Percentiles rank a stretch among this genome's conserved stretches.
phyloP scores from a whole-genome alignment of 2,113 vertebrate genomes.

The Phylloscopus trochiloides region DNA sequence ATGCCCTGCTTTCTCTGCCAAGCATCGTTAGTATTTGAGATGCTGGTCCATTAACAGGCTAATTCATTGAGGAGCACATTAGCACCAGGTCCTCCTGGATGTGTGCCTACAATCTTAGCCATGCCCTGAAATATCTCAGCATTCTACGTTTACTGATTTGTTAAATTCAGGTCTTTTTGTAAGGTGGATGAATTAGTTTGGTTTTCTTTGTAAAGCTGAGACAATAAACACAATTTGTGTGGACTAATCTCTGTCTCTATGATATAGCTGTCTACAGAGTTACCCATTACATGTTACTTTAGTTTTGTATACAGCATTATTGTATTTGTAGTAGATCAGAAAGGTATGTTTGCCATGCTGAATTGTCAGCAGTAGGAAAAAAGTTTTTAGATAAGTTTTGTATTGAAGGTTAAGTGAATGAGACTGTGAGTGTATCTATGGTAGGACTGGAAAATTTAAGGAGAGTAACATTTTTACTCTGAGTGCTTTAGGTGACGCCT shows the following conservation, averaged over 20 bases:
- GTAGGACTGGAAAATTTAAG: background rate
- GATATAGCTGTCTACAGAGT: background rate
- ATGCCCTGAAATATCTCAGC: background rate
- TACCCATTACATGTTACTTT: background rate
- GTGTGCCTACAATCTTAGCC: background rate
- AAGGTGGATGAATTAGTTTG: background rate
- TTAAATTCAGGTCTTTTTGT: background rate
- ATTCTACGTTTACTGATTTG: rapidly evolving
- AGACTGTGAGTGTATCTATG: background rate
- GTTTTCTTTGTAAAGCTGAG: background rate
- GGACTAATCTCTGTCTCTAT: rapidly evolving
- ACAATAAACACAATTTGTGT: background rate
- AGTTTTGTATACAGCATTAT: background rate
- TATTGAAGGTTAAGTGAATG: background rate
- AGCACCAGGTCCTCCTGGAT: background rate
- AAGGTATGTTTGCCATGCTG: background rate
- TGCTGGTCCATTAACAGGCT: background rate
- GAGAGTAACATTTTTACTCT: background rate
- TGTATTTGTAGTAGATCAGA: background rate
- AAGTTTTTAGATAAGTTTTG: background rate
- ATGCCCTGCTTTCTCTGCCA: background rate
- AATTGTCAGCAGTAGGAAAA: background rate
- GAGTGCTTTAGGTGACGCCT: background rate
- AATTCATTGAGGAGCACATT: background rate
- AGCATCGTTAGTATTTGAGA: background rate